Evolutionary conservation across 37 sponge, comb jelly and placozoan species (phyloP).

Genomic region (Aphrocallistes beatrix): DNA sequence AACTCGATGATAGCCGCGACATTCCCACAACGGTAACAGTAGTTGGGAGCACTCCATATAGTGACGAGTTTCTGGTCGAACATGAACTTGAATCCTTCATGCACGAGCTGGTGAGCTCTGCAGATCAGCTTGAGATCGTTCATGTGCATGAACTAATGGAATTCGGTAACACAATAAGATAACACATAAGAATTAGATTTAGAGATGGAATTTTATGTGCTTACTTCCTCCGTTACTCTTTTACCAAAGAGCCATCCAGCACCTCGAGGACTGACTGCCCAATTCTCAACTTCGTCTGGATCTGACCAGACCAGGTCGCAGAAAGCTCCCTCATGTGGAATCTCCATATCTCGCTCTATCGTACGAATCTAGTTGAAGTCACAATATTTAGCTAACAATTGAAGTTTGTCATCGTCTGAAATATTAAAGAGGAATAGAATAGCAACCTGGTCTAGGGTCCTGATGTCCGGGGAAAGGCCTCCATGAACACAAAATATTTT

Average conservation of each 20-base stretch:
- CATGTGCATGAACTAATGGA: slow-evolving; percentile 76
- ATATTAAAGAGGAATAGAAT: neutral
- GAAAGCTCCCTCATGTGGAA: slow-evolving; percentile 97
- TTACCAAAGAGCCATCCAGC: slow-evolving; percentile 98
- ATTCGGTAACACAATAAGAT: neutral
- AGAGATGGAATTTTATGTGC: neutral
- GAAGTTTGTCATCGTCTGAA: neutral
- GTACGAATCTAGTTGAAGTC: slow-evolving; percentile 61
- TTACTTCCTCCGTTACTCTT: slow-evolving; percentile 76
- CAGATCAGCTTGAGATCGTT: slow-evolving; percentile 87
- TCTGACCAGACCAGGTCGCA: slow-evolving; percentile 99
- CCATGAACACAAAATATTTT: slow-evolving; percentile 96
- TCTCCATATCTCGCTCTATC: slow-evolving; percentile 89
- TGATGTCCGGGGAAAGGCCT: slow-evolving; percentile 96
- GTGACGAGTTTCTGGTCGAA: slow-evolving; percentile 91
- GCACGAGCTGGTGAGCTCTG: slow-evolving; percentile 95
- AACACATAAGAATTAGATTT: neutral
- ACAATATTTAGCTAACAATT: no score
- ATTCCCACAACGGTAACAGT: slow-evolving; percentile 98
- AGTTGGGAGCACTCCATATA: slow-evolving; percentile 99
- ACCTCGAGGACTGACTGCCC: slow-evolving; percentile 96
- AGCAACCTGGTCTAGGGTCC: slow-evolving; percentile 88
- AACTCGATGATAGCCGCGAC: slow-evolving; percentile 85
- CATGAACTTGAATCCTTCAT: slow-evolving; percentile 98
- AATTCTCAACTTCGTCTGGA: slow-evolving; percentile 95